Base-by-base conservation (phyloP, 2,113 vertebrate genomes). In the Zosterops pallidus region DNA sequence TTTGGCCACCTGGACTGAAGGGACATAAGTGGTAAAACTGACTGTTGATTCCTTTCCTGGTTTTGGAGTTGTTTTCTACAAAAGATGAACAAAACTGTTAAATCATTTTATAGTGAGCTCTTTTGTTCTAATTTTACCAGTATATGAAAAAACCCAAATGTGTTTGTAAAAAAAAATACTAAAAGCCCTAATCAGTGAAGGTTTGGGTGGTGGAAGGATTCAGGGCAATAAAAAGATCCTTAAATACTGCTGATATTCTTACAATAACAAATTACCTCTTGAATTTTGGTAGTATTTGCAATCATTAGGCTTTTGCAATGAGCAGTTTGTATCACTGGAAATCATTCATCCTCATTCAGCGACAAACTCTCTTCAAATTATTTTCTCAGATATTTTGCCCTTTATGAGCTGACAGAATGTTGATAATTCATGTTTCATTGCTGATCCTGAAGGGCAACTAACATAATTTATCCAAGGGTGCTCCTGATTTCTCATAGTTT, bases 391-490 rank as follows among this genome's bases (percentile, higher is more conserved):
- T 41, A 52, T 71, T 75, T 86, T 74, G 13, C 28, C 76, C 82
- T 95, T 91, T 94, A 82, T 80, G 74, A 92, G 64, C 71, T 90
- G 52, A 75, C 86, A 93, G 86, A 94, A 69, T 76, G 49, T 56
- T 49, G 28, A 86, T 94, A 93, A 83, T 90, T 64, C 62, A 89
- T 25, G 42, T 85, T 83, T 90, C 62, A 55, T 6, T 90, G 29
- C 50, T 85, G 57, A 46, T 80, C 79, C 92, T 83, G 86, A 79
- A 91, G 83, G 63, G 84, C 65, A 94, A 50, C 83, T 83, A 90
- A 83, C 39, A 68, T 82, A 56, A 87, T 79, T 86, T 84, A 96
- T 67, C 55, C 63, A 62, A 85, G 33, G 29, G 47, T 47, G 31
- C 52, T 85, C 19, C 29, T 90, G 68, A 35, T 90, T 91, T 90